These are phyloP conservation scores for Poeciliopsis retropinna DNA, from an alignment of 2,113 vertebrate genomes.

Conservation along the genomic window DNA sequence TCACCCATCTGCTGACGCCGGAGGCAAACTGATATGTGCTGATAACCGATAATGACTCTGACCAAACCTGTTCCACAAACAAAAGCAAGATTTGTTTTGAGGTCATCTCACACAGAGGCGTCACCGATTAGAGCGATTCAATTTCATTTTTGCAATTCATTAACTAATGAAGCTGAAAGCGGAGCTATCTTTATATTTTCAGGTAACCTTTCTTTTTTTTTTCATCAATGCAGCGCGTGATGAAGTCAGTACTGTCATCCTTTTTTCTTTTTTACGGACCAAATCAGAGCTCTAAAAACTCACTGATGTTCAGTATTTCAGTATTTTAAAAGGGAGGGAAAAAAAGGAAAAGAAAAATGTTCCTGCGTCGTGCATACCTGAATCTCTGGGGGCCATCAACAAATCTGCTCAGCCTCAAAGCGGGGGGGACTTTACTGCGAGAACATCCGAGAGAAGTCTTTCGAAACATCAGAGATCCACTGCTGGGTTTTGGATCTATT, in stretches of 20 bases:
- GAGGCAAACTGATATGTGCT: background rate
- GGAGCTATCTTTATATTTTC: conserved; percentile 11
- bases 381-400: conserved; percentile 51
- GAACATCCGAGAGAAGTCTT: conserved; percentile 51
- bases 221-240: background rate
- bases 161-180: conserved; percentile 13
- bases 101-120: conserved; percentile 19
- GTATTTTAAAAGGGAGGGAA: background rate
- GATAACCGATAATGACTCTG: background rate
- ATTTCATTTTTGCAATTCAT: conserved; percentile 11
- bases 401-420: conserved; percentile 55
- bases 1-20: background rate
- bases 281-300: conserved; percentile 18
- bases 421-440: conserved; percentile 24
- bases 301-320: conserved; percentile 18
- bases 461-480: conserved; percentile 48
- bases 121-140: background rate
- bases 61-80: background rate
- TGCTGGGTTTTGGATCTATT: conserved; percentile 36
- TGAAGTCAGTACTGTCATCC: background rate
- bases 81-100: background rate
- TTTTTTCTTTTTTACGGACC: background rate
- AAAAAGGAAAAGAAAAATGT: background rate
- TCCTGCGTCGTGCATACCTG: conserved; percentile 6
- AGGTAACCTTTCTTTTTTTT: background rate